Percentiles rank a stretch among this genome's conserved stretches.
phyloP scores from a whole-genome alignment of 2,113 vertebrate genomes.

The Laticauda colubrina region DNA sequence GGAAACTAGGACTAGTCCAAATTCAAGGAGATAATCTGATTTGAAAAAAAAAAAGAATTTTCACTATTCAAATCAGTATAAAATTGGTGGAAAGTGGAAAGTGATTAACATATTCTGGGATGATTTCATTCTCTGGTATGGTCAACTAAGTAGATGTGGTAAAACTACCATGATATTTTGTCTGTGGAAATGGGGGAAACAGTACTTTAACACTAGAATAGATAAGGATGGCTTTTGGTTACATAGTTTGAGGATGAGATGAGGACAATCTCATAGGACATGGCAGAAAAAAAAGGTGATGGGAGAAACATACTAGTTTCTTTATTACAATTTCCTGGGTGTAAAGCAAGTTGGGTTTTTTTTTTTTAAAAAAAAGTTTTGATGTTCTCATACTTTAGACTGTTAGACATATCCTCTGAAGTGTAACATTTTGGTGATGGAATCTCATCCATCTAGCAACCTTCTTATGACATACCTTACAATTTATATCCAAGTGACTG shows the following conservation, averaged over 20 bases:
- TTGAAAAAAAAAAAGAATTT: neutral
- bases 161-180: neutral
- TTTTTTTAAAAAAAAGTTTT: slow-evolving; percentile 32
- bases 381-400: slow-evolving; percentile 27
- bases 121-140: neutral
- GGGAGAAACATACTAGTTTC: neutral
- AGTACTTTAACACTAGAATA: neutral
- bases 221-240: neutral
- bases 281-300: neutral
- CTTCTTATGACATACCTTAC: slow-evolving; percentile 55
- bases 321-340: neutral
- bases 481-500: slow-evolving; percentile 57
- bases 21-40: neutral
- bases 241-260: neutral
- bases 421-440: slow-evolving; percentile 47
- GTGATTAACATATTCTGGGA: neutral
- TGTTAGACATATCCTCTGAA: slow-evolving; percentile 41
- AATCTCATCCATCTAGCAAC: slow-evolving; percentile 53
- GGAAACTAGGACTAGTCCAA: too few species aligned
- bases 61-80: neutral
- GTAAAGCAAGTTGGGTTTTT: slow-evolving; percentile 19
- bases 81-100: neutral
- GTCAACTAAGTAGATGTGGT: neutral
- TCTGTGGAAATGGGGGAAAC: neutral
- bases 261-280: neutral